Percentiles rank a stretch among this genome's conserved stretches.
These are phyloP conservation scores for Cathartes aura DNA, from an alignment of 2,113 vertebrate species.

Conservation along the genomic window DNA sequence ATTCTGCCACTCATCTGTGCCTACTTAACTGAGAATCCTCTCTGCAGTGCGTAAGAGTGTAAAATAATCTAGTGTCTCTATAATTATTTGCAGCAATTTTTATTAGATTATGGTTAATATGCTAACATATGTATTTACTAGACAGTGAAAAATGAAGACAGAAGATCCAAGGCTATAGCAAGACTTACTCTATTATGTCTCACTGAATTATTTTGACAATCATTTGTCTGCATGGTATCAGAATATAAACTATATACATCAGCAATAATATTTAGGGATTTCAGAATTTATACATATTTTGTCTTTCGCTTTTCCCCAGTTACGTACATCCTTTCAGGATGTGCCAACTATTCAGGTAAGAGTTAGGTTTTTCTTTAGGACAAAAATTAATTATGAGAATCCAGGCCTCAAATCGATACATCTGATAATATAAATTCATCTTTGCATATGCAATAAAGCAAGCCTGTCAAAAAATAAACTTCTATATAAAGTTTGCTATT, in stretches of 20 bases:
- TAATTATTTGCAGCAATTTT: slow-evolving; percentile 43
- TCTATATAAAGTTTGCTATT: not conserved
- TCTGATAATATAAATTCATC: not conserved
- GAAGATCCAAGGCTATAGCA: not conserved
- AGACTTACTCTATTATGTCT: not conserved
- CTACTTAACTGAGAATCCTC: slow-evolving; percentile 31
- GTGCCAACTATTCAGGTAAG: not conserved
- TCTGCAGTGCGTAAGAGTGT: not conserved
- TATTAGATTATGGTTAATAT: slow-evolving; percentile 22
- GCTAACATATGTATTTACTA: slow-evolving; percentile 8
- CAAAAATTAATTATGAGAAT: not conserved
- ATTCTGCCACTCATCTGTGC: slow-evolving; percentile 50
- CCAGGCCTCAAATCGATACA: not conserved
- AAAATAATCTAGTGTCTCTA: slow-evolving; percentile 16
- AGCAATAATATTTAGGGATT: not conserved
- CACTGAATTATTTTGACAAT: slow-evolving; percentile 21
- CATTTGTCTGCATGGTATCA: not conserved
- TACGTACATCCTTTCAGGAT: not conserved
- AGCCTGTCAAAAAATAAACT: not conserved
- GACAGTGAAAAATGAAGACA: slow-evolving; percentile 2
- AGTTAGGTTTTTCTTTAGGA: not conserved
- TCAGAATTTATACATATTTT: not conserved
- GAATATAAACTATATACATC: not conserved
- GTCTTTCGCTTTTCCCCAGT: not conserved
- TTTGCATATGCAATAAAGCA: not conserved